phyloP scores from a whole-genome alignment of 2,888 invertebrate genomes.

The Lithophane ornitopus region DNA sequence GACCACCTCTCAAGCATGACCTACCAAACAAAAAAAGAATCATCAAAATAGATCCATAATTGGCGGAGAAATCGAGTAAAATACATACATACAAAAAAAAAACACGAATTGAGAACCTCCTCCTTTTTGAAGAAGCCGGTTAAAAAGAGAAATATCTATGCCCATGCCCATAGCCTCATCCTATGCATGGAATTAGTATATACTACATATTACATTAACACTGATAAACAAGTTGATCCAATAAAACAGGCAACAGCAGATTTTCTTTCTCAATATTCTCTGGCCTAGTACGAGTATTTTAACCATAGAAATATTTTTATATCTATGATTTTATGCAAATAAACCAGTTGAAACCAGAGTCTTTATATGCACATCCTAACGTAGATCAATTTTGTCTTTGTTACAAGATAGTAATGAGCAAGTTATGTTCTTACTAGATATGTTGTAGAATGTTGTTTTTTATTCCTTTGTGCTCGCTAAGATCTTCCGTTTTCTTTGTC shows the following conservation, averaged over 20 bases:
- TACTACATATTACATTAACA: neutral
- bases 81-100: no score
- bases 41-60: no score
- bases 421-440: conserved; percentile 37
- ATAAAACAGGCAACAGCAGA: neutral
- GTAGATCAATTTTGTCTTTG: conserved; percentile 49
- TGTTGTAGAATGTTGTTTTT: conserved; percentile 57
- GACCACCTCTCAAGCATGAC: no score
- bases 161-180: neutral
- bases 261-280: neutral
- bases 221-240: neutral
- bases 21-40: no score
- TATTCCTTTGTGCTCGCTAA: conserved; percentile 49
- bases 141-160: neutral
- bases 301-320: no score
- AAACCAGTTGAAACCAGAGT: conserved; percentile 13
- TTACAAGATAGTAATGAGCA: conserved; percentile 40
- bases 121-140: no score
- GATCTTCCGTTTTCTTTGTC: conserved; percentile 61
- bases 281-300: neutral
- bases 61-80: no score
- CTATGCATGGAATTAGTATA: conserved; percentile 2
- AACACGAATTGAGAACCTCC: no score
- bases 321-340: conserved; percentile 11
- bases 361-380: conserved; percentile 22